Percentiles rank a stretch among this genome's conserved stretches.
These are phyloP conservation scores for Sericinus montela DNA, from an alignment of 2,888 invertebrate genomes.

Conservation along the genomic window DNA sequence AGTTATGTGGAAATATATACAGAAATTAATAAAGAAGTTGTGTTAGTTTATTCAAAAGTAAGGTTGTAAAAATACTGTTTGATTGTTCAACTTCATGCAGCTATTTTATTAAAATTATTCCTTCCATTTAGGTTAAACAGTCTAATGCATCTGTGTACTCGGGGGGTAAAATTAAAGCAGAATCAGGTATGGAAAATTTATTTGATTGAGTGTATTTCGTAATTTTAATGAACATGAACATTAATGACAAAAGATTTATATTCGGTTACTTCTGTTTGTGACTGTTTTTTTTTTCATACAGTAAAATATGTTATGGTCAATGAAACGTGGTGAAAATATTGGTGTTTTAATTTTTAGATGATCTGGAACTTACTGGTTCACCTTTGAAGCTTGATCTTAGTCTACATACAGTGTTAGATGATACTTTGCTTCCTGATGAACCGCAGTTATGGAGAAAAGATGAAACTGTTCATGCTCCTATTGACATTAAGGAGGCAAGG, in stretches of 20 bases:
- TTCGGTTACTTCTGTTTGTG: no score
- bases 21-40: slow-evolving; percentile 46
- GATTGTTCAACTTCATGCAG: background rate
- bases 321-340: no score
- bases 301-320: no score
- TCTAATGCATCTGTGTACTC: background rate
- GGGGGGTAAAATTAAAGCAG: background rate
- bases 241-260: no score
- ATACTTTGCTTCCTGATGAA: slow-evolving; percentile 62
- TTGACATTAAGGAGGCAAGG: slow-evolving; percentile 60
- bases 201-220: no score
- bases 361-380: slow-evolving; percentile 73
- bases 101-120: background rate
- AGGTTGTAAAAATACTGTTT: slow-evolving; percentile 3
- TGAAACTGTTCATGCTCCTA: slow-evolving; percentile 57
- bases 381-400: slow-evolving; percentile 74
- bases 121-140: slow-evolving; percentile 10
- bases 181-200: slow-evolving; percentile 5
- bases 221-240: no score
- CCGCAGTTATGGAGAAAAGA: slow-evolving; percentile 70
- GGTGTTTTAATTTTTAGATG: slow-evolving; percentile 42
- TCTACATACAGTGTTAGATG: slow-evolving; percentile 64
- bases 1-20: slow-evolving; percentile 65
- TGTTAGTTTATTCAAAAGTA: slow-evolving; percentile 56
- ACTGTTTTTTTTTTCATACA: no score